Conservation (phyloP, 2,888 invertebrate genomes). For the Dermolepida albohirtum region DNA sequence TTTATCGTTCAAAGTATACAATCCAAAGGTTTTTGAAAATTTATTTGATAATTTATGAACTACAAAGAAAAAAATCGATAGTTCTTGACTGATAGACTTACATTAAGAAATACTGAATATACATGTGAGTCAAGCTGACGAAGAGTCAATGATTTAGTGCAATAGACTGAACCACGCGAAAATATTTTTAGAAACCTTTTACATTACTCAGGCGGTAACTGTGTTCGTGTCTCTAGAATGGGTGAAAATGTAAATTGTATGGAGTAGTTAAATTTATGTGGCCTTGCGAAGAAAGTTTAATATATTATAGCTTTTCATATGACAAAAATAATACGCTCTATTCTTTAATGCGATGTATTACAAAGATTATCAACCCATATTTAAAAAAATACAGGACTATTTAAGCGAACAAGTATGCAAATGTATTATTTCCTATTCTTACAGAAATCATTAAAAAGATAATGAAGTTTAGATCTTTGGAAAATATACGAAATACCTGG, state of each 20-base stretch:
- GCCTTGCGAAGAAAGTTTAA: too few species aligned
- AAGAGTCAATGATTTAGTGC: conserved; percentile 11
- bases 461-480: too few species aligned
- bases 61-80: conserved; percentile 1
- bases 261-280: too few species aligned
- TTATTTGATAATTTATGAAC: conserved; percentile 6
- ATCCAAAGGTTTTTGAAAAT: not conserved
- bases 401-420: too few species aligned
- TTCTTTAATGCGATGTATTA: too few species aligned
- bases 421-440: too few species aligned
- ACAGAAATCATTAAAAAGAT: too few species aligned
- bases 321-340: too few species aligned
- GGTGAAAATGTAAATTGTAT: not conserved
- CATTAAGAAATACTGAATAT: conserved; percentile 15
- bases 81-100: conserved; percentile 1
- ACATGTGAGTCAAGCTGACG: conserved; percentile 3
- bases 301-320: too few species aligned
- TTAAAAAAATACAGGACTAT: too few species aligned
- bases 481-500: too few species aligned
- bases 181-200: conserved; percentile 13
- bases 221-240: not conserved
- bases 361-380: too few species aligned
- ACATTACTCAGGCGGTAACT: not conserved
- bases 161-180: not conserved
- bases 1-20: conserved; percentile 2